These are phyloP conservation scores for Epistrophe eligans DNA, from an alignment of 2,888 invertebrate species.

Conservation along the genomic window DNA sequence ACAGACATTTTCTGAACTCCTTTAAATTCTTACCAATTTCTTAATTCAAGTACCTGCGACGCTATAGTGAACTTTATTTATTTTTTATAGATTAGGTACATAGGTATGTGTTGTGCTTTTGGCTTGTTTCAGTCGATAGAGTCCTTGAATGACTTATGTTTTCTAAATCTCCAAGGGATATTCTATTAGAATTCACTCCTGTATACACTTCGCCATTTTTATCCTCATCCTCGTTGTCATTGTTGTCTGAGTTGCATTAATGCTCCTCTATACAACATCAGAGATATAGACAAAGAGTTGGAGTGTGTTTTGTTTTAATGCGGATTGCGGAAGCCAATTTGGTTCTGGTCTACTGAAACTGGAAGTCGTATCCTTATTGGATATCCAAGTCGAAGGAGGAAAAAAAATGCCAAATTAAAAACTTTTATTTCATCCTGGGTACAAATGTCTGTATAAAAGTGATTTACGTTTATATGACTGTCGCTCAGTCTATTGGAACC, in stretches of 20 bases:
- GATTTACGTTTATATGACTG: constrained; percentile 68
- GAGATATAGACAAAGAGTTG: constrained; percentile 1
- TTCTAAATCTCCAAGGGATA: constrained; percentile 54
- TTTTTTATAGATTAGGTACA: too few species aligned
- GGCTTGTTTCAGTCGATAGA: constrained; percentile 59
- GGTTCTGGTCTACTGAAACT: constrained; percentile 72
- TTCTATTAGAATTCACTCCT: constrained; percentile 21
- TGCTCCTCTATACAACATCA: constrained; percentile 10
- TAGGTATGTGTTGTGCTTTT: constrained; percentile 7
- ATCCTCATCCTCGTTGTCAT: constrained; percentile 35
- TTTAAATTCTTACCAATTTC: background rate
- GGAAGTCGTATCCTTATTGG: constrained; percentile 72
- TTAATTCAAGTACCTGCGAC: background rate
- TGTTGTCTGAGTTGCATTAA: constrained; percentile 65
- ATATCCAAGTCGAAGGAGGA: constrained; percentile 15
- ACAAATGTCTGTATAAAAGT: constrained; percentile 30
- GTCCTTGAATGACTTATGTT: constrained; percentile 74
- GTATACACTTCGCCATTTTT: background rate
- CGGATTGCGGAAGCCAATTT: constrained; percentile 74
- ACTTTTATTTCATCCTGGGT: constrained; percentile 50
- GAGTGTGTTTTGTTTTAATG: constrained; percentile 74
- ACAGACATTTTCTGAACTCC: too few species aligned
- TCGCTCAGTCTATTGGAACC: constrained; percentile 65
- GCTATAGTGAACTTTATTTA: background rate
- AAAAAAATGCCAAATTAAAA: constrained; percentile 71